Base-by-base conservation (phyloP, 2,888 invertebrate species). In the Octonoba sinensis region DNA sequence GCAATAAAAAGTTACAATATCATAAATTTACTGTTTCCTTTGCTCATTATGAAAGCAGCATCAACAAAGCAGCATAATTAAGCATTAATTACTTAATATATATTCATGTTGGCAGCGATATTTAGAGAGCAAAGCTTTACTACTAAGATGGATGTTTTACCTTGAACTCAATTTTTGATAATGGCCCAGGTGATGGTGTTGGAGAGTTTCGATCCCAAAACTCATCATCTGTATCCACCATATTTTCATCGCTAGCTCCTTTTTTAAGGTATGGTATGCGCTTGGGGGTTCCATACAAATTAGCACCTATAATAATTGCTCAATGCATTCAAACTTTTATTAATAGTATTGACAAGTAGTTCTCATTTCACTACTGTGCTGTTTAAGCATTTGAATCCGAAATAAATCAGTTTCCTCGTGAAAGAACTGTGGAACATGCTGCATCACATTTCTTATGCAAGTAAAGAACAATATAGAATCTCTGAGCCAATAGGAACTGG, bases 191-290 rank as follows among this genome's bases (percentile, higher is more conserved):
- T 46, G 85, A 83, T 15, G 84, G 70, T n/a, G 82, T 46, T 44
- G 82, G 66, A 15, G 66, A 75, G 51, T 72, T 74, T 6, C 57
- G 49, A 65, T 70, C 84, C 66, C 69, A 70, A 59, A 75, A 77
- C 47, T 84, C 85, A 62, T 83, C 82, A 49, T 84, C 82, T 22
- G 73, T 66, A 62, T 82, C 84, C 11, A 82, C 54, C n/a, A 72
- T 24, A 24, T 69, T 75, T 54, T 84, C 84, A 62, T 82, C 84
- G 77, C 84, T 84, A 47, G 60, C 62, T 13, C 77, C 74, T 75
- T 81, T 81, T 36, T 74, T 79, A n/a, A 84, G 36, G 13, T 65
- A 44, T 22, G 47, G 56, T 27, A 56, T 54, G 46, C 54, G 57
- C 20, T 47, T 57, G 13, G 70, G 70, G 16, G 70, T 71, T 20